phyloP scores from a whole-genome alignment of 2,888 invertebrate genomes.

The Neocrepidodera transversa region DNA sequence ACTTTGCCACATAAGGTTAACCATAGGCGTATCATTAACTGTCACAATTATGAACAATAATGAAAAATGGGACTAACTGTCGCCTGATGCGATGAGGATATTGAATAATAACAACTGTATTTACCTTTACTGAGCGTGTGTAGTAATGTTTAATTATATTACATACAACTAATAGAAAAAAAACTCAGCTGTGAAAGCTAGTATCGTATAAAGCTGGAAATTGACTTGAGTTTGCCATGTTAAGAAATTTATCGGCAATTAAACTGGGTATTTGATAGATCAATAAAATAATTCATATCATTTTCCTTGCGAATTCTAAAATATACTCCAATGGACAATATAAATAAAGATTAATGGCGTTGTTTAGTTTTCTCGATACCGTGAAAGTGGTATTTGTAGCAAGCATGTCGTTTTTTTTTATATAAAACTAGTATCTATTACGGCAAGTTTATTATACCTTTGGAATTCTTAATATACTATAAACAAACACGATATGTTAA shows the following conservation, averaged over 20 bases:
- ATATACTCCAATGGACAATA: constrained; percentile 6
- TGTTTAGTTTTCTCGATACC: constrained; percentile 1
- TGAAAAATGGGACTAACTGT: too few relatives aligned
- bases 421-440: constrained; percentile 6
- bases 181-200: too few relatives aligned
- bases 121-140: too few relatives aligned
- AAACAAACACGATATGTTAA: constrained; percentile 4
- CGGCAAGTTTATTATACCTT: neutral
- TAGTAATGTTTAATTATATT: too few relatives aligned
- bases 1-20: too few relatives aligned
- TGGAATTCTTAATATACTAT: constrained; percentile 3
- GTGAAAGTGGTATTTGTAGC: constrained; percentile 6
- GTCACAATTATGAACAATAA: too few relatives aligned
- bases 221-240: neutral
- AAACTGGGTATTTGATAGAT: constrained; percentile 6
- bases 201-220: too few relatives aligned
- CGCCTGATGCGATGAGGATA: too few relatives aligned
- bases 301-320: constrained; percentile 6
- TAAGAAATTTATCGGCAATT: constrained; percentile 8
- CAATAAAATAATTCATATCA: constrained; percentile 13
- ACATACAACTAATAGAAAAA: too few relatives aligned
- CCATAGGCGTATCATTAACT: too few relatives aligned
- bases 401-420: neutral
- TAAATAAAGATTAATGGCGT: constrained; percentile 11
- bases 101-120: too few relatives aligned